Percentiles rank a stretch among this genome's conserved stretches.
phyloP scores from a whole-genome alignment of 2,797 vertebrate genomes.

The Chaetodon trifasciatus region DNA sequence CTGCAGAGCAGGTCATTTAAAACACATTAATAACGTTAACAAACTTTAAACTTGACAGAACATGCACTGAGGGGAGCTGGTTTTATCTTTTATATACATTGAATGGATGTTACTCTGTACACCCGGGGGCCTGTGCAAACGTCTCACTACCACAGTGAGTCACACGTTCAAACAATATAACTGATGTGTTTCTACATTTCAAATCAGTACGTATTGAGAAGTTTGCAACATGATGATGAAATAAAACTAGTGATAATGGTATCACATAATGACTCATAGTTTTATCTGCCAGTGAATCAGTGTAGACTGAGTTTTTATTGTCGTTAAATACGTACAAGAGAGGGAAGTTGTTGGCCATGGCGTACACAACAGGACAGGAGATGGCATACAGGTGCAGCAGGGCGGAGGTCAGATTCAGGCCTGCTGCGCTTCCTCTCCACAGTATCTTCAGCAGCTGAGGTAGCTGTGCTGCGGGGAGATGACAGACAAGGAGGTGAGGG shows the following conservation, averaged over 20 bases:
- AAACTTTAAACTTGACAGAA: neutral
- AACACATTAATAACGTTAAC: slow-evolving; percentile 7
- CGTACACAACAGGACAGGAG: slow-evolving; percentile 86
- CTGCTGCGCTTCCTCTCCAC: slow-evolving; percentile 83
- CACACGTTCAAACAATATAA: neutral
- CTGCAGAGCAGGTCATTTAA: slow-evolving; percentile 68
- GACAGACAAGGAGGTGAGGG: neutral
- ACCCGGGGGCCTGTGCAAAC: neutral
- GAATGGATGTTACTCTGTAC: neutral
- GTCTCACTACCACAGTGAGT: neutral
- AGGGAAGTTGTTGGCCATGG: slow-evolving; percentile 84
- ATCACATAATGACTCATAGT: neutral
- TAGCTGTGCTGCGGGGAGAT: slow-evolving; percentile 82
- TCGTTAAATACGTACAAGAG: slow-evolving; percentile 80
- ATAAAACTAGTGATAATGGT: neutral
- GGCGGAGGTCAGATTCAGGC: slow-evolving; percentile 84
- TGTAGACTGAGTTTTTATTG: fast-evolving
- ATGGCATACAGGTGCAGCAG: slow-evolving; percentile 87
- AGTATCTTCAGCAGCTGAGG: slow-evolving; percentile 88
- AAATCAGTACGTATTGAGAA: neutral
- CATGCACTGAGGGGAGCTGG: no score
- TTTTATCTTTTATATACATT: neutral
- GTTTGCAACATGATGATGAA: neutral
- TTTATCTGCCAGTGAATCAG: neutral
- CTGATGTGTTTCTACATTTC: no score